phyloP scores from a whole-genome alignment of 2,113 vertebrate genomes.

The Poicephalus meyeri region DNA sequence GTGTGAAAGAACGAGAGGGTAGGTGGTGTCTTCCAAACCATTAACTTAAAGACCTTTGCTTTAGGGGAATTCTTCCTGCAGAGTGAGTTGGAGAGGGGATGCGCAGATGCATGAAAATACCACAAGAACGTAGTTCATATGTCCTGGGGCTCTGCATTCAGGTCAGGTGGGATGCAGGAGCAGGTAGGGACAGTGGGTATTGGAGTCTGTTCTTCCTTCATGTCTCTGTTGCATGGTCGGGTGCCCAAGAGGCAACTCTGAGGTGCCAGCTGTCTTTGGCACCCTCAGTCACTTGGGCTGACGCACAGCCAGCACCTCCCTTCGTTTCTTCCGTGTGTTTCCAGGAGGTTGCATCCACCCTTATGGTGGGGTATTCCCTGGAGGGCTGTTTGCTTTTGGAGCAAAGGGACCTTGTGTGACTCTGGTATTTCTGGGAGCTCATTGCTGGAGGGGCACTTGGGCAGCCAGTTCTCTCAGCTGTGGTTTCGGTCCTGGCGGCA shows the following conservation, averaged over 20 bases:
- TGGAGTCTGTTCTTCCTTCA: rapidly evolving
- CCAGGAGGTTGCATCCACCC: neutral
- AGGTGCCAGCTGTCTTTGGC: neutral
- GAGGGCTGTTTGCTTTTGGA: neutral
- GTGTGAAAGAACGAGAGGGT: neutral
- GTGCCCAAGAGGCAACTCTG: neutral
- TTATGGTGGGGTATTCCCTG: neutral
- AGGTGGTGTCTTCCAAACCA: neutral
- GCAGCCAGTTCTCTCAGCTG: rapidly evolving
- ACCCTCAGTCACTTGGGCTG: rapidly evolving
- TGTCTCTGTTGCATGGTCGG: neutral
- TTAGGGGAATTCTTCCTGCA: neutral
- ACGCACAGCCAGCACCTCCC: rapidly evolving
- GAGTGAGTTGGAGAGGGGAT: neutral
- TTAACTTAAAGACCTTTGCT: neutral
- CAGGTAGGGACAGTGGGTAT: rapidly evolving
- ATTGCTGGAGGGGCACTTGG: rapidly evolving
- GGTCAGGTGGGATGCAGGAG: rapidly evolving
- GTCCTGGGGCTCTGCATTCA: rapidly evolving
- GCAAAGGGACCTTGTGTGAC: rapidly evolving
- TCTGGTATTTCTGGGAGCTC: rapidly evolving
- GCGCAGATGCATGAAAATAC: neutral
- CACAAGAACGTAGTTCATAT: rapidly evolving
- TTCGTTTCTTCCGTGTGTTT: neutral
- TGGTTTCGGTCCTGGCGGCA: rapidly evolving